Conservation (phyloP, 2,797 vertebrate species). For the Kryptopterus vitreolus region DNA sequence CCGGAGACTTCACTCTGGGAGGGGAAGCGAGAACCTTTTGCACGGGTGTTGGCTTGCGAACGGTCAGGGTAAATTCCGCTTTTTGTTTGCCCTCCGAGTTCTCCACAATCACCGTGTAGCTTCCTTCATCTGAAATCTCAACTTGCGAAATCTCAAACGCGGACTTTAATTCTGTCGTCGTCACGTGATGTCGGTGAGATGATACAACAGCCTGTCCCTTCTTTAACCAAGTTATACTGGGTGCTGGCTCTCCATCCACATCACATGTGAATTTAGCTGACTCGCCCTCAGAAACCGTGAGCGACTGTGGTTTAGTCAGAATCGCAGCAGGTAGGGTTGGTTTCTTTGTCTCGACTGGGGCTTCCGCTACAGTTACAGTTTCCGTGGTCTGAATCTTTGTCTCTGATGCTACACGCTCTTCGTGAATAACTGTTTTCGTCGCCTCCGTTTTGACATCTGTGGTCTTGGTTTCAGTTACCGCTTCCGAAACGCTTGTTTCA, state of each 20-base stretch:
- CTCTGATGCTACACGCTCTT: constrained; percentile 73
- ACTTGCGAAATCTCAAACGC: constrained; percentile 88
- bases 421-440: constrained; percentile 72
- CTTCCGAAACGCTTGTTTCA: constrained; percentile 73
- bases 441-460: constrained; percentile 63
- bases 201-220: constrained; percentile 76
- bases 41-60: constrained; percentile 78
- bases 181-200: constrained; percentile 81
- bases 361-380: constrained; percentile 74
- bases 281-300: constrained; percentile 87
- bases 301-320: constrained; percentile 86
- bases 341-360: constrained; percentile 73
- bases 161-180: constrained; percentile 83
- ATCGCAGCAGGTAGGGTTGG: constrained; percentile 81
- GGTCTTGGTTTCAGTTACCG: constrained; percentile 73
- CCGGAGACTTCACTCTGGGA: constrained; percentile 85
- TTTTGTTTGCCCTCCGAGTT: constrained; percentile 89
- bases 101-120: constrained; percentile 86
- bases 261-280: constrained; percentile 87
- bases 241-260: constrained; percentile 87
- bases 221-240: constrained; percentile 83
- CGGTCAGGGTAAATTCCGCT: constrained; percentile 86
- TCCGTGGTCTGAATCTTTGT: constrained; percentile 68
- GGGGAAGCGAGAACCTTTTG: constrained; percentile 79
- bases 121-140: constrained; percentile 88